Base-by-base conservation (phyloP, 2,888 invertebrate genomes). In the Apodemia hepburni region DNA sequence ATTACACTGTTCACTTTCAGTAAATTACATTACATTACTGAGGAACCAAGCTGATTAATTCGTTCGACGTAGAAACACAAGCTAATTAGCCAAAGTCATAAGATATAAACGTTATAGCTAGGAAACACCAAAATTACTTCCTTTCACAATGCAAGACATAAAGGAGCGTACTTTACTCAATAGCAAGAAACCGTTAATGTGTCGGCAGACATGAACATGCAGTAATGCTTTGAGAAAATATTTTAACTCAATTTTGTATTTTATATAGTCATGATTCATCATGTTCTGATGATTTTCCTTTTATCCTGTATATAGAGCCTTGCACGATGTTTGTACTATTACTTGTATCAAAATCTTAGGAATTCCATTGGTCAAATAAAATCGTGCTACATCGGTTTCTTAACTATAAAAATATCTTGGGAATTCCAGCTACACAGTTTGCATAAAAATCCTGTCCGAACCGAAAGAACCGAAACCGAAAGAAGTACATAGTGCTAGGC, bases 141-240 rank as follows among this genome's bases (percentile, higher is more conserved):
- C 45, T 47, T 47, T 47, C 45, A 47, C 45, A 47, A n/a, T 47
- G 42, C n/a, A 5, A 45, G n/a, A 45, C 42, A 45, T 45, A 45
- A 45, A 45, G n/a, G 42, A 45, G 42, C 42, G n/a, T 45, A 45
- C 42, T 45, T 45, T 45, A 1, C 11, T 45, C 15, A 45, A 45
- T 45, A 45, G n/a, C 42, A 45, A 45, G 15, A n/a, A n/a, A n/a
- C n/a, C 42, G 6, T 45, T n/a, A 45, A 45, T 45, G 42, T 45
- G 42, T 1, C n/a, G 15, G 42, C 42, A 45, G 42, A 45, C 42
- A 45, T 45, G 42, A 45, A 11, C n/a, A n/a, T 45, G n/a, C 42
- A 45, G n/a, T 45, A 45, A 45, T n/a, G 42, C 42, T 45, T 45
- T 45, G 42, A n/a, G 42, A 45, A n/a, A 11, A 38, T 38, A n/a